These are phyloP conservation scores for Carterocephalus palaemon DNA, from an alignment of 2,888 invertebrate genomes.

Conservation along the genomic window DNA sequence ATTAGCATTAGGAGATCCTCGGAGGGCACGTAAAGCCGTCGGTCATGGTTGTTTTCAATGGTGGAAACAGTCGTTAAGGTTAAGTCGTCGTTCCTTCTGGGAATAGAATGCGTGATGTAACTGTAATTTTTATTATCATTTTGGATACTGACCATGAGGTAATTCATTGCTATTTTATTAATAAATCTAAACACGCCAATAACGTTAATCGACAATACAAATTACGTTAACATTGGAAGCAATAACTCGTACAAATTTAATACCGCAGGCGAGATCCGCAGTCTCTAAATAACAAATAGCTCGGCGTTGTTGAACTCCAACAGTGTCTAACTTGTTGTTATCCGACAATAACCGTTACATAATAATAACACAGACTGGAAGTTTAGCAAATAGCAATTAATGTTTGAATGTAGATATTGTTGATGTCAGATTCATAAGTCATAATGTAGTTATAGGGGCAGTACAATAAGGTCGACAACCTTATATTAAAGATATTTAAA, in stretches of 20 bases:
- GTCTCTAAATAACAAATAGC: neutral
- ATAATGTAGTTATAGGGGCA: no score
- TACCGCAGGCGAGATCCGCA: constrained; percentile 2
- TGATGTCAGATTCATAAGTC: neutral
- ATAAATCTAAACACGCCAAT: neutral
- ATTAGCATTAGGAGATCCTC: no score
- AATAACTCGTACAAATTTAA: constrained; percentile 6
- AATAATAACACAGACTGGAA: neutral
- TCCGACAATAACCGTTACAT: constrained; percentile 2
- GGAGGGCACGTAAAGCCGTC: no score
- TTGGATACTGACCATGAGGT: no score
- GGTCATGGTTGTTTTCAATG: no score
- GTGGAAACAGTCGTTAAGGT: no score
- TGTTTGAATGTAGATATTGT: neutral
- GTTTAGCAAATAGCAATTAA: constrained; percentile 2
- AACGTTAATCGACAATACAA: constrained; percentile 3
- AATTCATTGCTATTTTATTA: no score
- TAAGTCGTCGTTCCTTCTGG: no score
- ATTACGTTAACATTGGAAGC: constrained; percentile 5
- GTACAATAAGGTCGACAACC: no score
- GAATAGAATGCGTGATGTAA: no score
- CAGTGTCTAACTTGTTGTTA: neutral
- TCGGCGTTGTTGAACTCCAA: constrained; percentile 1
- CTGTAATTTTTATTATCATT: no score
- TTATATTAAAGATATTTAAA: no score